Evolutionary conservation across 2,888 invertebrate species (phyloP).

Genomic region (Margaritifera margaritifera): DNA sequence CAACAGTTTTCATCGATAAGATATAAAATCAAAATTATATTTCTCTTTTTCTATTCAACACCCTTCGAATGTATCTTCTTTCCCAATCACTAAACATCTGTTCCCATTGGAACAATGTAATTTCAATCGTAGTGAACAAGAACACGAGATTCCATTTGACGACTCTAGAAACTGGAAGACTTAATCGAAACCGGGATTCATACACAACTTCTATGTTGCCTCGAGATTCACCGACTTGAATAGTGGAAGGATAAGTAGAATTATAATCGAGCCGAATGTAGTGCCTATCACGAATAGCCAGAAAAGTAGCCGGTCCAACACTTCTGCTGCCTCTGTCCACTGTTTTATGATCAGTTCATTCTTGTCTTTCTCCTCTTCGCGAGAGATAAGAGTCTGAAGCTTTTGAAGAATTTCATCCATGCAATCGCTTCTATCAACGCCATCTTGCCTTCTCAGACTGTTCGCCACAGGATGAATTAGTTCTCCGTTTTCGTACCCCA

Average conservation of each 20-base stretch:
- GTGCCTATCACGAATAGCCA: constrained; percentile 75
- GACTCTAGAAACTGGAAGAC: too few relatives aligned
- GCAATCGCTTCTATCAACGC: constrained; percentile 36
- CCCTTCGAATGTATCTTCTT: too few relatives aligned
- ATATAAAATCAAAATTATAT: too few relatives aligned
- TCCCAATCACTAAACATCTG: too few relatives aligned
- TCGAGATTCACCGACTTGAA: constrained; percentile 16
- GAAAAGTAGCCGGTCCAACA: constrained; percentile 75
- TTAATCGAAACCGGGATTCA: too few relatives aligned
- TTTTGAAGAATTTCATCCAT: constrained; percentile 51
- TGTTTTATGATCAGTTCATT: constrained; percentile 49
- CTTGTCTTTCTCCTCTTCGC: constrained; percentile 54
- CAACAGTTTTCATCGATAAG: too few relatives aligned
- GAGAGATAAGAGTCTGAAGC: constrained; percentile 52
- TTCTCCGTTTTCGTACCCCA: constrained; percentile 61
- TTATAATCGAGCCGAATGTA: constrained; percentile 71
- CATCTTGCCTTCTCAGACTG: not conserved
- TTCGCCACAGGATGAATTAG: constrained; percentile 9
- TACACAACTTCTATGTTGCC: too few relatives aligned
- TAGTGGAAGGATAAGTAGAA: constrained; percentile 74
- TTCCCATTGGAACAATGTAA: too few relatives aligned
- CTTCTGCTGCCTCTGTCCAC: constrained; percentile 74
- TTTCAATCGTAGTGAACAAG: too few relatives aligned
- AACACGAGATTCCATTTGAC: too few relatives aligned
- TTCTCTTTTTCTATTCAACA: too few relatives aligned